Evolutionary conservation across 1,140 invertebrate species (phyloP), one percentile per base, ranked within the genome.

Genomic region (Thalassaphorura encarpata): DNA sequence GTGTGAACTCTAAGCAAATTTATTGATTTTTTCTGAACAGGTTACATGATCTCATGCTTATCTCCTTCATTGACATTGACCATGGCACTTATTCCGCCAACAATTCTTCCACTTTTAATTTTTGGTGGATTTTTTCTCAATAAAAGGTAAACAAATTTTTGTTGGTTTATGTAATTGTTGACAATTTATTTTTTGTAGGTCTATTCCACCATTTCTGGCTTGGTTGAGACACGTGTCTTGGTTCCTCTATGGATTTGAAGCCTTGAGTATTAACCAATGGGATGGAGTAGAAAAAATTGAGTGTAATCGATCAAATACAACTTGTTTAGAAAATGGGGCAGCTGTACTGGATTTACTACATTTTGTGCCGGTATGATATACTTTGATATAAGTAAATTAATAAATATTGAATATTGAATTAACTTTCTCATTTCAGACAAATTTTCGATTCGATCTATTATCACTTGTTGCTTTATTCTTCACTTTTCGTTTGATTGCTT

Each of bases 81-180:
- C 16, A n/a, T 39, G n/a, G 15, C 45, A 1, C 33, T 8, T 6
- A n/a, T 3, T 45, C 27, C 18, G 66, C 23, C 26, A 29, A 24
- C 26, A 26, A 28, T 28, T 23, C 8, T 48, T 51, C 31, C 21
- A 11, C n/a, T 36, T n/a, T 16, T 62, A 56, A 57, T 77, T 27
- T 76, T 77, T 67, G 75, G 73, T 51, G 77, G 77, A 21, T 76
- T 77, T 52, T 78, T 76, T 65, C 63, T 79, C 4, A 79, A 78
- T 61, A 69, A 67, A 43, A 67, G 60, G 33, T 36, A n/a, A n/a
- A 36, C n/a, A n/a, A n/a, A n/a, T n/a, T n/a, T n/a, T n/a, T n/a
- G 33, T n/a, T 21, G 11, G 18, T 45, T 36, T 36, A 11, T 11
- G 11, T 36, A 36, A 36, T 11, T 11, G 11, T 36, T 36, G 33